phyloP scores from a whole-genome alignment of 2,113 vertebrate species.

The Solea solea region DNA sequence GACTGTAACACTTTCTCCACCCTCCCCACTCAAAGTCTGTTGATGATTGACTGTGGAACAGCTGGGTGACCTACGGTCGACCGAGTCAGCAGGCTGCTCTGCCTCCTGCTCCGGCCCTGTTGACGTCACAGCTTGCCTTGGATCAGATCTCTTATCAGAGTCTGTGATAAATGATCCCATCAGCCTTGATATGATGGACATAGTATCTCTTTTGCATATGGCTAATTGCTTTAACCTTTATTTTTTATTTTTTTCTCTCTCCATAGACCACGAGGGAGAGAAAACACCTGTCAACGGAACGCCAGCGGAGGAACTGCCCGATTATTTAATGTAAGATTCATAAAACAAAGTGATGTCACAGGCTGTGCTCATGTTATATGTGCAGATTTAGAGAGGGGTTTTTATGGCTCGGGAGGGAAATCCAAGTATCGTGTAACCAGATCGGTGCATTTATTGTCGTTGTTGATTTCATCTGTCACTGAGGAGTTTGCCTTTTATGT shows the following conservation, averaged over 20 bases:
- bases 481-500: slow-evolving; percentile 13
- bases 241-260: slow-evolving; percentile 24
- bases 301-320: slow-evolving; percentile 76
- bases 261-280: slow-evolving; percentile 65
- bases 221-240: slow-evolving; percentile 50
- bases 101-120: slow-evolving; percentile 49
- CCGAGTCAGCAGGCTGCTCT: slow-evolving; percentile 61
- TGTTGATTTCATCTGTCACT: slow-evolving; percentile 17
- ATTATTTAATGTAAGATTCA: slow-evolving; percentile 86
- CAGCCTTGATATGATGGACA: slow-evolving; percentile 44
- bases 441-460: background rate
- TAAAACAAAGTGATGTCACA: slow-evolving; percentile 7
- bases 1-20: background rate
- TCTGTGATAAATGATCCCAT: slow-evolving; percentile 58
- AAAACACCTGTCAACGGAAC: slow-evolving; percentile 66
- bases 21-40: slow-evolving; percentile 46
- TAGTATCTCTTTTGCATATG: slow-evolving; percentile 66
- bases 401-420: background rate
- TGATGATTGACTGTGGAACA: slow-evolving; percentile 80
- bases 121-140: slow-evolving; percentile 57
- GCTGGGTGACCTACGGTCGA: slow-evolving; percentile 75
- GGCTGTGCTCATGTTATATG: background rate
- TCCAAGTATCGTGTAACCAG: background rate
- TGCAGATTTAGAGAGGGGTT: slow-evolving; percentile 9
- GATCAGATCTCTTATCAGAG: slow-evolving; percentile 60